Base-by-base conservation (phyloP, 2,888 invertebrate genomes). In the Dryadula phaetusa region DNA sequence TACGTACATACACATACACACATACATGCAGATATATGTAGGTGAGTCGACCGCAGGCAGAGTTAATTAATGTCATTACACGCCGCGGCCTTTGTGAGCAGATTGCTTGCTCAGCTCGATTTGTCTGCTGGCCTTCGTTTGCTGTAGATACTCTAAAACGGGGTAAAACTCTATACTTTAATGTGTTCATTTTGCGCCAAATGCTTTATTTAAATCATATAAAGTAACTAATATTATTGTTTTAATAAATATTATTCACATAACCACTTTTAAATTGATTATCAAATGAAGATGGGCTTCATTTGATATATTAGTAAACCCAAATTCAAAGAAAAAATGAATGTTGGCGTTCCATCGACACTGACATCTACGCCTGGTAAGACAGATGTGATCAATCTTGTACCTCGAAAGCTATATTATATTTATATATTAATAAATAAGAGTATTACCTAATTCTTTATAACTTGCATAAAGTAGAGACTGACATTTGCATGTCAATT, bases 61-160 rank as follows among this genome's bases (percentile, higher is more conserved):
- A 52, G 49, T 62, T 62, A 37, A 62, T 62, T 62, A 62, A 52
- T 52, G 62, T 62, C 62, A 62, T 40, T 25, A 49, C 52, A 46
- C 37, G 58, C 62, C 37, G 62, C 49, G 34, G 49, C 49, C 47
- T 58, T 44, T 58, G 58, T 40, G 58, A 58, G 42, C 58, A 20
- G 28, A 42, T 22, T 58, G 58, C 58, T 58, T 22, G 42, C 58
- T 12, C 28, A 22, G 25, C 25, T 42, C 25, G 49, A 52, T 52
- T 28, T 34, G 32, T 37, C 54, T 37, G 32, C 14, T 4, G 53
- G 32, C 56, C 16, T 22, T 22, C 22, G 22, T 10, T 22, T 42
- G 40, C 40, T 16, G 20, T 25, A 16, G 12, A 28, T 42, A 42
- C 22, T 42, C 58, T 22, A 6, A 3, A 10, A 12, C 34, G 22